Base-by-base conservation (phyloP, 2,797 vertebrate genomes). In the Okamejei kenojei region DNA sequence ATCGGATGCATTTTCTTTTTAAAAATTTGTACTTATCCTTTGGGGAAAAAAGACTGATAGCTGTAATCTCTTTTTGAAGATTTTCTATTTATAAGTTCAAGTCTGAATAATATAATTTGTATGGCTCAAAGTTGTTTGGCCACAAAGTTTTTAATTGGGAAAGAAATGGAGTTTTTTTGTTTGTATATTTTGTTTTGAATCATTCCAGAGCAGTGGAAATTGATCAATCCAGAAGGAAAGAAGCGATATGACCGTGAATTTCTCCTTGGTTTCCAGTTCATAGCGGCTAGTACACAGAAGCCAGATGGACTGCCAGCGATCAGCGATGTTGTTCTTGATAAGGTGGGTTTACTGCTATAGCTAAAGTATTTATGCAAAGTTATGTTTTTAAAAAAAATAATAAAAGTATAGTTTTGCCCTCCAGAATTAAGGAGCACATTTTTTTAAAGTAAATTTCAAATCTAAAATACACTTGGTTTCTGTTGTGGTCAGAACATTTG, bases 241-340 rank as follows among this genome's bases (percentile, higher is more conserved):
- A 96, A 96, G 93, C 97, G 96, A 58, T 97, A 97, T 0, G 96
- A 96, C 93, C 94, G 97, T 88, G 97, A 97, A 26, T 97, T 97
- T 94, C 94, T 97, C 1, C 94, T 97, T 93, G 97, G 97, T 71
- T 96, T 97, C 93, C 97, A 97, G 95, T 97, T 95, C 94, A 96
- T 97, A 96, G 97, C 97, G 1, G 96, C 96, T 58, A 97, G 97
- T 23, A 95, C 97, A 93, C 96, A 97, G 79, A 97, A 96, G 76
- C 97, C 97, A 0, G 97, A 97, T 93, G 97, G 97, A 63, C 94
- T 97, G 73, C 97, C 97, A 71, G 96, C 97, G 63, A 97, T 97
- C 93, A 97, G 96, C 0, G 97, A 97, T 0, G 97, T 97, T 94
- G 97, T 97, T 94, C 96, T 97, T 7, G 97, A 97, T 94, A 97